Conservation (phyloP, 2,797 vertebrate species). For the Centroberyx gerrardi region DNA sequence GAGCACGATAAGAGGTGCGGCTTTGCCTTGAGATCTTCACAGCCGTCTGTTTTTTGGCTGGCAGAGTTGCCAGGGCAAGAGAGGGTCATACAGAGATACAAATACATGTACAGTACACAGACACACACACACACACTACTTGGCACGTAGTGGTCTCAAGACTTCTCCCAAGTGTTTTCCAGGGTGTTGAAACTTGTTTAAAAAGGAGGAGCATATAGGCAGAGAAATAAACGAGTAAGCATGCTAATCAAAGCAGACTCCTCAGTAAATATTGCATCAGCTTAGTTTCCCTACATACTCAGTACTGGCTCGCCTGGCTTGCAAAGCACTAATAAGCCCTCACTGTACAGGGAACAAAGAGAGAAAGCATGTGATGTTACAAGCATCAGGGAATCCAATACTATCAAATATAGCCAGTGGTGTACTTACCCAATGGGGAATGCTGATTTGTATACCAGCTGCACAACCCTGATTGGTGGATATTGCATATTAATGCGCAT, state of each 20-base stretch:
- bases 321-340: constrained; percentile 10
- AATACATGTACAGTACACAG: not conserved
- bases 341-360: constrained; percentile 9
- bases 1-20: not conserved
- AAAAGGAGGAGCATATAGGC: constrained; percentile 5
- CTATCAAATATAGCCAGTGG: constrained; percentile 23
- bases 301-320: constrained; percentile 1
- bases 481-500: constrained; percentile 54
- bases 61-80: not conserved
- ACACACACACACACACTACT: not conserved
- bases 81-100: constrained; percentile 1
- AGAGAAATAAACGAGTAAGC: not conserved
- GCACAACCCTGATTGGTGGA: constrained; percentile 50
- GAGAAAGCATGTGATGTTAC: constrained; percentile 6
- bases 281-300: not conserved
- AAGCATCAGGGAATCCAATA: constrained; percentile 19
- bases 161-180: not conserved
- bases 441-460: constrained; percentile 51
- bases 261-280: constrained; percentile 13
- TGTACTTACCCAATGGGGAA: constrained; percentile 34
- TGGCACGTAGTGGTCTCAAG: not conserved
- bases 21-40: constrained; percentile 1
- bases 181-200: not conserved
- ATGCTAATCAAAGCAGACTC: constrained; percentile 7
- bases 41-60: constrained; percentile 5